Conservation (phyloP, 2,797 vertebrate genomes). For the Remorina albescens region DNA sequence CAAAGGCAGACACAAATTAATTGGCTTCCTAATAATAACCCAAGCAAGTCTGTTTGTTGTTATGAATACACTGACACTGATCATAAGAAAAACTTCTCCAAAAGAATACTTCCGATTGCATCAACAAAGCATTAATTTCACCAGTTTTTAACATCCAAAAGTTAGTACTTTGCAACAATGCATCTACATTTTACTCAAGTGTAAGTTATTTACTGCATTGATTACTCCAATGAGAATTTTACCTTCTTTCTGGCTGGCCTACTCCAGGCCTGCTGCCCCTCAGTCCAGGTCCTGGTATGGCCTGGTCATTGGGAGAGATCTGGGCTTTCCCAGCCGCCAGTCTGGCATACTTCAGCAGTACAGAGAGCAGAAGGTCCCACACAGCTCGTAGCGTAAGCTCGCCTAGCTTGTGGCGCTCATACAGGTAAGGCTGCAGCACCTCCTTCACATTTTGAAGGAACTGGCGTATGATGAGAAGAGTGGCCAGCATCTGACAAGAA, state of each 20-base stretch:
- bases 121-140: neutral
- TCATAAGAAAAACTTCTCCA: conserved; percentile 1
- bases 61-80: conserved; percentile 33
- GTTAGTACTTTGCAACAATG: neutral
- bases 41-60: conserved; percentile 22
- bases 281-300: conserved; percentile 69
- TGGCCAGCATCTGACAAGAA: conserved; percentile 92
- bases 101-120: no score
- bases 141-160: neutral
- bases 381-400: conserved; percentile 86
- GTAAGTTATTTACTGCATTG: conserved; percentile 1
- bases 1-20: conserved; percentile 31
- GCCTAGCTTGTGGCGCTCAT: conserved; percentile 90
- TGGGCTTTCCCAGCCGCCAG: conserved; percentile 80
- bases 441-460: conserved; percentile 96
- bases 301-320: conserved; percentile 74
- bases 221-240: neutral
- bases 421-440: conserved; percentile 95
- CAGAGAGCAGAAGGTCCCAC: conserved; percentile 87
- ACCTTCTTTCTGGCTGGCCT: conserved; percentile 77
- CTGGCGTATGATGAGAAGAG: conserved; percentile 96
- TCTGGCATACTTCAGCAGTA: conserved; percentile 82
- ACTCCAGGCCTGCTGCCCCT: conserved; percentile 75
- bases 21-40: conserved; percentile 33
- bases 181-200: neutral